Evolutionary conservation across 2,113 vertebrate genomes (phyloP).

Genomic region (Halichoerus grypus): DNA sequence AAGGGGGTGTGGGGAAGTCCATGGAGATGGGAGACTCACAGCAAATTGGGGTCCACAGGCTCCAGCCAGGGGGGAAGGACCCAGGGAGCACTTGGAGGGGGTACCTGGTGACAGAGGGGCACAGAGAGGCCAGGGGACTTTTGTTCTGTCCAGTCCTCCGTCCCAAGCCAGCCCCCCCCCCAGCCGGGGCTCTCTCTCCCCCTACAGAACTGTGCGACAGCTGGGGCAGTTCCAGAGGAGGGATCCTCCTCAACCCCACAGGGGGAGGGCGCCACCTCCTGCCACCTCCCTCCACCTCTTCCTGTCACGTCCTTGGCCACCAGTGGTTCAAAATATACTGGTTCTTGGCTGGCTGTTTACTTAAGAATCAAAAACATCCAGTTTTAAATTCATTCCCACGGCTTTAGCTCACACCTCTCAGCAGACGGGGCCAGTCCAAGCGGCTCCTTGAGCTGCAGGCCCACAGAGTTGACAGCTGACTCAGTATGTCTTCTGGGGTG

Average conservation of each 20-base stretch:
- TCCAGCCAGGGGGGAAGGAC: not conserved
- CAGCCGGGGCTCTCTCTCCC: not conserved
- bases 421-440: constrained; percentile 71
- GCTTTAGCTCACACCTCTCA: constrained; percentile 40
- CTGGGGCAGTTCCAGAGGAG: constrained; percentile 43
- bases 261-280: constrained; percentile 49
- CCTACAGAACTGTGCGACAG: constrained; percentile 43
- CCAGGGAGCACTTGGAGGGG: not conserved
- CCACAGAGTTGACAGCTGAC: constrained; percentile 25
- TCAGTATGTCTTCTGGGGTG: not conserved
- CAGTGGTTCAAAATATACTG: constrained; percentile 75
- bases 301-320: constrained; percentile 66
- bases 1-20: not conserved
- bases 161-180: not conserved
- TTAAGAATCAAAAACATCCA: constrained; percentile 76
- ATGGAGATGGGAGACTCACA: not conserved
- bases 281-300: constrained; percentile 59
- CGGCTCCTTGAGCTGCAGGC: constrained; percentile 26
- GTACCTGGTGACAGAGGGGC: not conserved
- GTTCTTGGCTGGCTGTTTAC: constrained; percentile 65
- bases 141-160: not conserved
- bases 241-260: constrained; percentile 36
- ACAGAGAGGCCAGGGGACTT: not conserved
- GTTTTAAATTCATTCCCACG: constrained; percentile 73
- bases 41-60: not conserved